Base-by-base conservation (phyloP, 2,113 vertebrate species). In the Delphinapterus leucas region DNA sequence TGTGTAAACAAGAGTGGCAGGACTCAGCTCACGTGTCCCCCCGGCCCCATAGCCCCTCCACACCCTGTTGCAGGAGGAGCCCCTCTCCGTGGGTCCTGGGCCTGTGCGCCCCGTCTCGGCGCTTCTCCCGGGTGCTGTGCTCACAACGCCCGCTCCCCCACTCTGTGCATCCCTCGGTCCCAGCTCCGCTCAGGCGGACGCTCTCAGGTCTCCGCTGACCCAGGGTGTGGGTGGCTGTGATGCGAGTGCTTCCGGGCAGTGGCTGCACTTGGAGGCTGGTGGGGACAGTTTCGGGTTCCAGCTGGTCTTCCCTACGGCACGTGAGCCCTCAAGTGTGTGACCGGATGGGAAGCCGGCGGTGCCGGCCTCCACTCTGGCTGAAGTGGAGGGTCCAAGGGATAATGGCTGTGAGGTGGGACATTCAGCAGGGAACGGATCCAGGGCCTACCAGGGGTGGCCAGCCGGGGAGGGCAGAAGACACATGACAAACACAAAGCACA, bases 391-490 rank as follows among this genome's bases (percentile, higher is more conserved):
- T 86, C 97, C 99, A 83, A 99, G 99, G 99, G 99, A 3, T 96
- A 99, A 96, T 97, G 99, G n/a, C 99, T 99, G 97, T 98, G 99
- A 0, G 99, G 99, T 2, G 99, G 99, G 98, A 99, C 99, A 67
- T 99, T 99, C 0, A 99, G 99, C 55, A 98, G 99, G 74, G 99
- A 99, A 18, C 89, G 94, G 8, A 98, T 98, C 73, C 98, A 97
- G 99, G 99, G 70, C 92, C 0, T 7, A 31, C 14, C 0, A 95
- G 98, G 41, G 96, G 97, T 0, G 67, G 81, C 0, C 97, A 97
- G 0, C 98, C 98, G 7, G 98, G 98, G 5, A 99, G 99, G 99
- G 99, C 99, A 0, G 98, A 99, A n/a, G 99, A 98, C 36, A 8
- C 0, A 97, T 97, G 53, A 96, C 98, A n/a, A 99, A 99, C 41